These are phyloP conservation scores for Drosophila guanche DNA, from an alignment of 1,140 invertebrate species.

Conservation along the genomic window DNA sequence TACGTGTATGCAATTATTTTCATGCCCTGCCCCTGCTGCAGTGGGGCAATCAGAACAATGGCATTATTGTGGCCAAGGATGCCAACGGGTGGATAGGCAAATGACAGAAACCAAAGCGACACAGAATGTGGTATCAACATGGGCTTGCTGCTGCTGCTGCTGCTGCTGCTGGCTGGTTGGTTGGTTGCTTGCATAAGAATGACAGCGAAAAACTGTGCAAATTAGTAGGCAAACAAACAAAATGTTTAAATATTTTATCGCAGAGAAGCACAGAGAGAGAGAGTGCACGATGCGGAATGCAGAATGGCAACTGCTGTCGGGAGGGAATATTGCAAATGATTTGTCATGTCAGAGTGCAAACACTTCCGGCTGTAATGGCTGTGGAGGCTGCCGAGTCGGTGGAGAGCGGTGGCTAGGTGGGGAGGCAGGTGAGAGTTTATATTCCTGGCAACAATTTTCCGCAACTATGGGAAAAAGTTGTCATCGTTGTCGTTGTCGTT, in stretches of 20 bases:
- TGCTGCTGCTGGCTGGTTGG: too few relatives aligned
- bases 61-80: constrained; percentile 43
- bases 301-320: constrained; percentile 38
- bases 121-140: constrained; percentile 9
- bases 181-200: constrained; percentile 11
- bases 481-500: constrained; percentile 17
- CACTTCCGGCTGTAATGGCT: constrained; percentile 57
- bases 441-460: constrained; percentile 46
- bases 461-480: constrained; percentile 39
- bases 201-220: constrained; percentile 29
- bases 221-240: constrained; percentile 63
- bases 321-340: constrained; percentile 66
- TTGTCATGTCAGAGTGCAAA: constrained; percentile 71
- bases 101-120: constrained; percentile 12
- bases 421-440: constrained; percentile 21
- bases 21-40: not conserved
- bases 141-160: too few relatives aligned
- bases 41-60: constrained; percentile 38
- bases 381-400: constrained; percentile 1
- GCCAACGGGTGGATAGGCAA: constrained; percentile 2
- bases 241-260: constrained; percentile 62
- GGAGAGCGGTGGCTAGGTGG: not conserved
- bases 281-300: not conserved
- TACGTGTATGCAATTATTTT: too few relatives aligned
- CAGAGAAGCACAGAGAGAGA: constrained; percentile 4